A percentile compares a stretch with the other conserved stretches of the same genome.
Evolutionary conservation across 1,140 invertebrate genomes (phyloP).

Genomic region (Pinna nobilis): DNA sequence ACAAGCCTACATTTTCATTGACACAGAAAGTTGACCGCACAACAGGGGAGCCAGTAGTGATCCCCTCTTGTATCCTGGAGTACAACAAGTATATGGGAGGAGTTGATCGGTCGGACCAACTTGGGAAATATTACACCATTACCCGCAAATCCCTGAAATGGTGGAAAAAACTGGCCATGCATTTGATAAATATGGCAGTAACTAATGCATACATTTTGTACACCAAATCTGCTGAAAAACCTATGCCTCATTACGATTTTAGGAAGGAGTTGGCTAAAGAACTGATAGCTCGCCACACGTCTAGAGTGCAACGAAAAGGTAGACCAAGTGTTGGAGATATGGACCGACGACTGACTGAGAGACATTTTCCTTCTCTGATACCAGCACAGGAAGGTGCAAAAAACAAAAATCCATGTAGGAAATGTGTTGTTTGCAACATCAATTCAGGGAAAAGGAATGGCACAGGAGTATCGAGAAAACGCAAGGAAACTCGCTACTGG

Average conservation of each 20-base stretch:
- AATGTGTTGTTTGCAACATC: too few relatives aligned
- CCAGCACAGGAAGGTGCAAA: too few relatives aligned
- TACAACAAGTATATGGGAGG: constrained; percentile 33
- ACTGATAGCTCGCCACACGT: neutral
- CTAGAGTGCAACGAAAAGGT: neutral
- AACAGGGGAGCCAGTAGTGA: neutral
- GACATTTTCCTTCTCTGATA: too few relatives aligned
- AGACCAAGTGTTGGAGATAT: neutral
- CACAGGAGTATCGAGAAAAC: too few relatives aligned
- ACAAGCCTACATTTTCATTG: neutral
- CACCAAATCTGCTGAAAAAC: neutral
- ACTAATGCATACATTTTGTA: constrained; percentile 31
- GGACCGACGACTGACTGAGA: neutral
- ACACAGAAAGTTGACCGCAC: neutral
- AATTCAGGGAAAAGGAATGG: too few relatives aligned
- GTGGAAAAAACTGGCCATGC: constrained; percentile 34
- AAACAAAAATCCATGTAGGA: too few relatives aligned
- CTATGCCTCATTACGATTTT: neutral
- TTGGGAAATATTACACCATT: constrained; percentile 12
- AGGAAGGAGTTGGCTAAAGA: neutral
- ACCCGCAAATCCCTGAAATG: constrained; percentile 26
- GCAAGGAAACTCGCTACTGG: too few relatives aligned
- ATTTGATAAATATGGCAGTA: neutral
- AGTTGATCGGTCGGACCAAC: constrained; percentile 32
- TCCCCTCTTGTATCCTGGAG: neutral